Evolutionary conservation across 2,797 vertebrate species (phyloP), one percentile per base, ranked within the genome.

Genomic region (Zenarchopterus dispar): DNA sequence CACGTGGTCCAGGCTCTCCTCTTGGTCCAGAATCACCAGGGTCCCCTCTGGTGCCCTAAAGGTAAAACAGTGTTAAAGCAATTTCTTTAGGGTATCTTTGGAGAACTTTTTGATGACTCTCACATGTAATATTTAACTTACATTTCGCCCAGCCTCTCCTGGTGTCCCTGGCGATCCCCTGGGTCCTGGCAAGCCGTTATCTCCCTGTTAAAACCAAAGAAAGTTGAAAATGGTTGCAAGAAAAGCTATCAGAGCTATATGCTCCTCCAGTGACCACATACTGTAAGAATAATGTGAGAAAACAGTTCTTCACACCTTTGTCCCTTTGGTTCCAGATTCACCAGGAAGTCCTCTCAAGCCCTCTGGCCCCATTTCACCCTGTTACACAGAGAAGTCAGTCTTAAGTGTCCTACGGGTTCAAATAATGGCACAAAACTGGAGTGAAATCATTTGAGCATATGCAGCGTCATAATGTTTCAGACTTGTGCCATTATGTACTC

Each of bases 11-110:
- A 0, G 95, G 81, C 0, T 96, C 95, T 56, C 97, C 97, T 78
- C 97, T 94, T 48, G 94, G 90, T 63, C 97, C 97, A 55, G 94
- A 81, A 65, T 99, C 97, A 67, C 97, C 97, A 0, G 93, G 82
- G 56, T 97, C 96, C 17, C 97, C 97, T 65, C 91, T 92, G 1
- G 94, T 94, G 51, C 97, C 97, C 97, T 99, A 76, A 16, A 56
- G 81, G 39, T 62, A 23, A 77, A 79, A 69, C 21, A 62, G 26
- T 36, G 31, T 62, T 58, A 31, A 44, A 63, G 48, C 17, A 52
- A 59, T 21, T 3, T 18, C 17, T 1, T 56, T 45, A 2, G 56
- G 33, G 31, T 54, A 13, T 33, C 42, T 62, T 15, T 31, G 2
- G 31, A 5, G 2, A 23, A 50, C 13, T 46, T 64, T 43, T 19